Percentiles rank a stretch among this genome's conserved stretches.
phyloP scores from a whole-genome alignment of 2,113 vertebrate genomes.

The Propithecus coquereli region DNA sequence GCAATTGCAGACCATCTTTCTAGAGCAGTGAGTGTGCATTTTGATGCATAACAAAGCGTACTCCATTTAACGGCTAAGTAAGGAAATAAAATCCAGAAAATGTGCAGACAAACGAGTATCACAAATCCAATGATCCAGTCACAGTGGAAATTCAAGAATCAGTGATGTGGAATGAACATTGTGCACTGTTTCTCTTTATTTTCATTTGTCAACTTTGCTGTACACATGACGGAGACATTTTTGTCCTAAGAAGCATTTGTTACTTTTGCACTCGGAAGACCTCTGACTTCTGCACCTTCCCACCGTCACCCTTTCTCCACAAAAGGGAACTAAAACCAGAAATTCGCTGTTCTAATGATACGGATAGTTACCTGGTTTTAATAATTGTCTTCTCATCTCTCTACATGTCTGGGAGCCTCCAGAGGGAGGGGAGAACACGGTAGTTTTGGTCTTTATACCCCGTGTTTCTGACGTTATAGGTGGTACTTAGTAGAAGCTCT shows the following conservation, averaged over 20 bases:
- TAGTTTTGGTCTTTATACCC: no score
- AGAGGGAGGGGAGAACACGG: background rate
- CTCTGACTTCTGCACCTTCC: background rate
- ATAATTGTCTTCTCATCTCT: background rate
- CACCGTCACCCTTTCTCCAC: background rate
- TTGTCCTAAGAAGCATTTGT: background rate
- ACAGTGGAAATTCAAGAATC: background rate
- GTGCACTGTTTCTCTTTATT: background rate
- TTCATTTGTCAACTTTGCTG: background rate
- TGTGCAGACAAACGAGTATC: background rate
- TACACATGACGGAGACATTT: background rate
- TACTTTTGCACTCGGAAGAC: background rate
- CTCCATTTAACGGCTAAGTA: background rate
- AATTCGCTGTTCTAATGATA: background rate
- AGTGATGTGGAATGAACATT: background rate
- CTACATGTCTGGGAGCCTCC: background rate
- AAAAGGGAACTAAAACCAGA: background rate
- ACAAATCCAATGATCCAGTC: background rate
- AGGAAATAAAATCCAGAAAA: conserved; percentile 15
- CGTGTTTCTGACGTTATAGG: background rate
- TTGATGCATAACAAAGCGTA: background rate
- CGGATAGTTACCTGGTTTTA: background rate
- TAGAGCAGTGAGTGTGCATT: background rate
- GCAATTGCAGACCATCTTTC: background rate
- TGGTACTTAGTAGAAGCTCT: background rate